These are phyloP conservation scores for Cichlasoma orientale DNA, from an alignment of 2,797 vertebrate species.

Conservation along the genomic window DNA sequence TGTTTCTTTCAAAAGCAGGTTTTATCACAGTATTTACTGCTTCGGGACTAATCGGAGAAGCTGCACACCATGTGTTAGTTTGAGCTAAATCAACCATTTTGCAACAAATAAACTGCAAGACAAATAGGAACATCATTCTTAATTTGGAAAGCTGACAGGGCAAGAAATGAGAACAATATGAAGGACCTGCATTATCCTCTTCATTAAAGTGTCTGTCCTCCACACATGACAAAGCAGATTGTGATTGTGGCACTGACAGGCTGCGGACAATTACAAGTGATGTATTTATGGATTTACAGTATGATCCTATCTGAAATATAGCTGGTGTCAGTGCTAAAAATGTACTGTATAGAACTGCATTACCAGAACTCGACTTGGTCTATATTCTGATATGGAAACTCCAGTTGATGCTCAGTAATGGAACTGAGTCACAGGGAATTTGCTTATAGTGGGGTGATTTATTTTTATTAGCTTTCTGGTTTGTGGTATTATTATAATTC, in stretches of 20 bases:
- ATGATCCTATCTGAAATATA: slow-evolving; percentile 60
- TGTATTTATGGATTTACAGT: slow-evolving; percentile 70
- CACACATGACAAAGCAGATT: slow-evolving; percentile 66
- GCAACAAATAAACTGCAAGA: slow-evolving; percentile 68
- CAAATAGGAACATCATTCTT: slow-evolving; percentile 79
- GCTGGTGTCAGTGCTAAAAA: slow-evolving; percentile 53
- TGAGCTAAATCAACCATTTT: slow-evolving; percentile 72
- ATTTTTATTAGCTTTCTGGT: slow-evolving; percentile 60
- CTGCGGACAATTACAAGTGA: slow-evolving; percentile 72
- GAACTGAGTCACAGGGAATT: slow-evolving; percentile 40
- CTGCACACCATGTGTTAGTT: slow-evolving; percentile 42
- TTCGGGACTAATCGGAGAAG: slow-evolving; percentile 40
- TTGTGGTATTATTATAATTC: slow-evolving; percentile 56
- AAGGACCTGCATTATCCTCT: slow-evolving; percentile 55
- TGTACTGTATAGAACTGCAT: slow-evolving; percentile 25
- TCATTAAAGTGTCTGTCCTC: slow-evolving; percentile 73
- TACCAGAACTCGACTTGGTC: slow-evolving; percentile 28
- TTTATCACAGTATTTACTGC: slow-evolving; percentile 42
- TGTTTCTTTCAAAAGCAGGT: slow-evolving; percentile 18
- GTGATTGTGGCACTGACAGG: slow-evolving; percentile 64
- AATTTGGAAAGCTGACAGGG: slow-evolving; percentile 75
- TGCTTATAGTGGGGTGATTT: slow-evolving; percentile 54
- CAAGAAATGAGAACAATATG: slow-evolving; percentile 75
- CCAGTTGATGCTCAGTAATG: slow-evolving; percentile 45
- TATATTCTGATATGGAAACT: slow-evolving; percentile 41